Percentiles rank a stretch among this genome's conserved stretches.
Evolutionary conservation across 2,113 vertebrate genomes (phyloP).

Genomic region (Scomber japonicus): DNA sequence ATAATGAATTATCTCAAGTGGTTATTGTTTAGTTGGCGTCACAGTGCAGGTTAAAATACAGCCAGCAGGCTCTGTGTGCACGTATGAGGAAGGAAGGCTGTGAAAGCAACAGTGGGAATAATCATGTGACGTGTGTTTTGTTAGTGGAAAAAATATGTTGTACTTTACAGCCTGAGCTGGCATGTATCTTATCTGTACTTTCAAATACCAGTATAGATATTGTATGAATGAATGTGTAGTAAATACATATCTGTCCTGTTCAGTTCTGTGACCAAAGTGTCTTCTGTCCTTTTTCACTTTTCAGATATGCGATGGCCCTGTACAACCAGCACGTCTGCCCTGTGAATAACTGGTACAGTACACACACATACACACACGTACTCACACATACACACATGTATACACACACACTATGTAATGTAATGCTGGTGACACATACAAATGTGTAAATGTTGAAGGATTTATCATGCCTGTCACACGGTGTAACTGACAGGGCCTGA

Average conservation of each 20-base stretch:
- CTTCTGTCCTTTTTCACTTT: conserved; percentile 30
- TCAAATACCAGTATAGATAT: background rate
- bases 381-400: too few species aligned
- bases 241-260: too few species aligned
- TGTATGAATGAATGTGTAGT: too few species aligned
- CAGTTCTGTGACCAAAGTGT: too few species aligned
- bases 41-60: conserved; percentile 29
- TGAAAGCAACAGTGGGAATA: background rate
- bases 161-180: background rate
- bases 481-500: too few species aligned
- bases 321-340: conserved; percentile 94
- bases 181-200: background rate
- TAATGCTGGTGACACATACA: too few species aligned
- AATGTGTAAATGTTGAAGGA: too few species aligned
- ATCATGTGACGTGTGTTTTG: background rate
- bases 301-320: conserved; percentile 92
- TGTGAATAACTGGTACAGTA: conserved; percentile 89
- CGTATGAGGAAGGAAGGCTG: conserved; percentile 1
- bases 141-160: background rate
- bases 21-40: conserved; percentile 26
- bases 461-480: too few species aligned
- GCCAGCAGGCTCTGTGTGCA: background rate
- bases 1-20: background rate
- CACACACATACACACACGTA: too few species aligned
- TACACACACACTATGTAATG: too few species aligned